Conservation (phyloP, 2,113 vertebrate genomes). For the Gobius niger region DNA sequence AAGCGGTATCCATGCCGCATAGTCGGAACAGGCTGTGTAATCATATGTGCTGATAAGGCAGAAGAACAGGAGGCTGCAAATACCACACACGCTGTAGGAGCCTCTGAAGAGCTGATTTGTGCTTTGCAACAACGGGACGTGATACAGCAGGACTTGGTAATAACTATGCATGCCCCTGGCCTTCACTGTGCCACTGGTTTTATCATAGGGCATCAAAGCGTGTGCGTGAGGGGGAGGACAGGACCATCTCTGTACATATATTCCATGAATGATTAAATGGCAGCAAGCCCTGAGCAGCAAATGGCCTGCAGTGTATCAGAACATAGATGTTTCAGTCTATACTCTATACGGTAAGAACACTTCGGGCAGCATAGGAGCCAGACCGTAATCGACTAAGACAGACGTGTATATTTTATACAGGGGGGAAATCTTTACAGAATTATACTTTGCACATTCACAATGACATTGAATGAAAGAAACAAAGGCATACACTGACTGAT, state of each 20-base stretch:
- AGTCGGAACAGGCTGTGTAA: constrained; percentile 24
- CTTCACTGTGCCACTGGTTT: constrained; percentile 28
- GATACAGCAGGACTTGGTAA: constrained; percentile 31
- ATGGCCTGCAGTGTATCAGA: not conserved
- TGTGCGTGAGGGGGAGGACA: constrained; percentile 1
- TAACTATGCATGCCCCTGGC: constrained; percentile 24
- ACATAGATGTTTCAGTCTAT: not conserved
- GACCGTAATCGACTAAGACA: too few species aligned
- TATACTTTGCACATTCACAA: too few species aligned
- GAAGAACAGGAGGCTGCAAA: constrained; percentile 12
- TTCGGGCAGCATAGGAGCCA: not conserved
- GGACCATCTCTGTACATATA: not conserved
- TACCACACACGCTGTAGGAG: constrained; percentile 20
- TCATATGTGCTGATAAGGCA: constrained; percentile 41
- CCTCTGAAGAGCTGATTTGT: constrained; percentile 18
- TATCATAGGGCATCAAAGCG: constrained; percentile 31
- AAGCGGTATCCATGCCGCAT: constrained; percentile 14
- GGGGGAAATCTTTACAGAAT: too few species aligned
- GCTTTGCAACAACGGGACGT: constrained; percentile 14
- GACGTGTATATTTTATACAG: too few species aligned
- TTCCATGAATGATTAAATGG: constrained; percentile 2
- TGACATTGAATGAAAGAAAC: too few species aligned
- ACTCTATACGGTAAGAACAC: not conserved
- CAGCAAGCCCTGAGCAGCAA: not conserved
- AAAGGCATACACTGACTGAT: too few species aligned